Evolutionary conservation across 2,797 vertebrate species (phyloP).

Genomic region (Lepus townsendii): DNA sequence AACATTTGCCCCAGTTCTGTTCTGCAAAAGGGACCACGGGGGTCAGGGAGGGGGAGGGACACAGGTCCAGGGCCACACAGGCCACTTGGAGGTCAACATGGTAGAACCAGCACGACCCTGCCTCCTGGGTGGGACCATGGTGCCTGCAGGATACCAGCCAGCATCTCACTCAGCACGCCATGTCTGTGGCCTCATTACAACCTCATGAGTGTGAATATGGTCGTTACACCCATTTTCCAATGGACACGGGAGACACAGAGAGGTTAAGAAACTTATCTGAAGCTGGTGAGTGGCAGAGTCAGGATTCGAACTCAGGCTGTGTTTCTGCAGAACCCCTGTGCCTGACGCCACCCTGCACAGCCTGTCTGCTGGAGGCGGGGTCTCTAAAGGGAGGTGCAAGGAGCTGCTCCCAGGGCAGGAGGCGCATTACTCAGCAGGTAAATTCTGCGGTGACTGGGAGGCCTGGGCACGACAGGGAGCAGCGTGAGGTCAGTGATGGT

Average conservation of each 20-base stretch:
- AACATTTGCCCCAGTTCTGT: neutral
- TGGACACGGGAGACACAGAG: neutral
- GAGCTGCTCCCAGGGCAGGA: neutral
- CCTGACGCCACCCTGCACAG: neutral
- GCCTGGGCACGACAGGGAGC: too few species aligned
- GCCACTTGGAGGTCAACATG: neutral
- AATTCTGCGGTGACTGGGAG: too few species aligned
- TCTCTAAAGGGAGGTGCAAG: neutral
- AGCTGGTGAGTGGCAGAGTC: neutral
- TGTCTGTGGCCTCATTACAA: neutral
- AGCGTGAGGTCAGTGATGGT: neutral
- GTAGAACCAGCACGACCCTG: neutral
- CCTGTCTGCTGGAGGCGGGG: neutral
- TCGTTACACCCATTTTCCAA: neutral
- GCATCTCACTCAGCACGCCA: neutral
- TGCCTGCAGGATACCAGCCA: too few species aligned
- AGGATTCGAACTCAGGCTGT: neutral
- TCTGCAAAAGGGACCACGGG: neutral
- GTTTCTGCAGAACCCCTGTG: neutral
- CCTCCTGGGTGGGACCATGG: too few species aligned
- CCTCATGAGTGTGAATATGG: neutral
- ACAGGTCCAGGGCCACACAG: neutral
- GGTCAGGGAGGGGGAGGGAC: neutral
- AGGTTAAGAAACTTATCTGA: neutral
- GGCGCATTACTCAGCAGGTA: too few species aligned